Evolutionary conservation across 2,113 vertebrate genomes (phyloP).

Genomic region (Dascyllus trimaculatus): DNA sequence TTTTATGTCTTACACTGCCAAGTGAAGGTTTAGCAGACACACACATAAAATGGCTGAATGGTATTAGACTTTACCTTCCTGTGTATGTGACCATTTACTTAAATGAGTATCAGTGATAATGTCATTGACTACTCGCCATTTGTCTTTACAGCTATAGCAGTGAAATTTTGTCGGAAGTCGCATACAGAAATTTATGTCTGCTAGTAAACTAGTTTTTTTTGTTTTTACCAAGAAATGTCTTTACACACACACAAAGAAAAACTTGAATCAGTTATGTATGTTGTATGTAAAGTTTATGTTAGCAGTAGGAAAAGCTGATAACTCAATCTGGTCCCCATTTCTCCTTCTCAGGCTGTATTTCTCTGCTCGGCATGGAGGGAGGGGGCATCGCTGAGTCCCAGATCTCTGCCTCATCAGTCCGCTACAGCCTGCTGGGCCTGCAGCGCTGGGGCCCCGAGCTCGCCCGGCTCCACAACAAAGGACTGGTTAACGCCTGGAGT

Average conservation of each 20-base stretch:
- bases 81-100: neutral
- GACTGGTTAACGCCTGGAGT: slow-evolving; percentile 96
- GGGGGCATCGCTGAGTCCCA: slow-evolving; percentile 90
- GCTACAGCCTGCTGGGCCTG: slow-evolving; percentile 90
- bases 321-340: neutral
- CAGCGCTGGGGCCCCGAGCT: slow-evolving; percentile 95
- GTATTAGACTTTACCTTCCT: neutral
- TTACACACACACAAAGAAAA: neutral
- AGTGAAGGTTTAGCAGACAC: neutral
- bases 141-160: no score
- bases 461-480: slow-evolving; percentile 91
- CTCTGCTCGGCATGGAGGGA: slow-evolving; percentile 92
- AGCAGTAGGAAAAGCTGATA: neutral
- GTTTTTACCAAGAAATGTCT: neutral
- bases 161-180: no score
- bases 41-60: neutral
- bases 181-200: neutral
- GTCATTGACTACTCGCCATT: no score
- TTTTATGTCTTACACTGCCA: neutral
- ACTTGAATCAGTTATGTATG: neutral
- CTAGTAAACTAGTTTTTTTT: no score
- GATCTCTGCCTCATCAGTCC: slow-evolving; percentile 90
- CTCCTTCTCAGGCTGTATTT: slow-evolving; percentile 85
- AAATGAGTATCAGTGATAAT: no score
- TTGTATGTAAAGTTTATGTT: neutral